Percentiles rank a stretch among this genome's conserved stretches.
Conservation (phyloP, 2,888 invertebrate genomes). For the Myathropa florea region DNA sequence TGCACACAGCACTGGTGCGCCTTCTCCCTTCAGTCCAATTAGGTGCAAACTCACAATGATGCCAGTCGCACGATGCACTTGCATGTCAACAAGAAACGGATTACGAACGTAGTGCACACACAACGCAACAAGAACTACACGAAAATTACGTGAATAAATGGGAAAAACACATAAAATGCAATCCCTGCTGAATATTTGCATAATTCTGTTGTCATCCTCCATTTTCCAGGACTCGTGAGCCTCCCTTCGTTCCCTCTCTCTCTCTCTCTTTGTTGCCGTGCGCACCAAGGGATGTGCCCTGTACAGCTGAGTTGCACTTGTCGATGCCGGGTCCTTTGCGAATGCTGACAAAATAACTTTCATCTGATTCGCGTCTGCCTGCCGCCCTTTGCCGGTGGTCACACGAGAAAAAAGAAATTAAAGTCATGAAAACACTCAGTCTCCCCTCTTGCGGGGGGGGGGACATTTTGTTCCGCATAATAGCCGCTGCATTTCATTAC, state of each 20-base stretch:
- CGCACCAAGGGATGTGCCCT: not conserved
- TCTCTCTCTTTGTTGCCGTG: not conserved
- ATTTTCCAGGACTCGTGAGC: slow-evolving; percentile 1
- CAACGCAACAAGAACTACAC: slow-evolving; percentile 57
- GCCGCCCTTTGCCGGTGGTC: slow-evolving; percentile 9
- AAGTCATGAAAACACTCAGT: not conserved
- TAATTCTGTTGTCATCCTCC: slow-evolving; percentile 66
- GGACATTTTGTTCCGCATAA: slow-evolving; percentile 46
- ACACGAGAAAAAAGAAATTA: not conserved
- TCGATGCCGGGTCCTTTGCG: slow-evolving; percentile 38
- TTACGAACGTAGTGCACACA: slow-evolving; percentile 40
- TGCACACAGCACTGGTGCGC: not conserved
- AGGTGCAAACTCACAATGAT: slow-evolving; percentile 55
- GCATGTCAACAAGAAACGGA: slow-evolving; percentile 66
- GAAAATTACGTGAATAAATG: slow-evolving; percentile 69
- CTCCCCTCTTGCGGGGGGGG: not conserved
- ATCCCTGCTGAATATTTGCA: slow-evolving; percentile 70
- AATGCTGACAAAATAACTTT: slow-evolving; percentile 57
- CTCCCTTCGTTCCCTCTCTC: too few relatives aligned
- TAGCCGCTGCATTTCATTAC: slow-evolving; percentile 36
- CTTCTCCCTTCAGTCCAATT: slow-evolving; percentile 54
- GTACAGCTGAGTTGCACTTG: slow-evolving; percentile 51
- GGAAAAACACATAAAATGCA: slow-evolving; percentile 67
- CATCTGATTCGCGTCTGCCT: slow-evolving; percentile 29
- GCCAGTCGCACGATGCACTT: slow-evolving; percentile 48